phyloP scores from a whole-genome alignment of 2,888 invertebrate species.

The Netelia fuscicornis region DNA sequence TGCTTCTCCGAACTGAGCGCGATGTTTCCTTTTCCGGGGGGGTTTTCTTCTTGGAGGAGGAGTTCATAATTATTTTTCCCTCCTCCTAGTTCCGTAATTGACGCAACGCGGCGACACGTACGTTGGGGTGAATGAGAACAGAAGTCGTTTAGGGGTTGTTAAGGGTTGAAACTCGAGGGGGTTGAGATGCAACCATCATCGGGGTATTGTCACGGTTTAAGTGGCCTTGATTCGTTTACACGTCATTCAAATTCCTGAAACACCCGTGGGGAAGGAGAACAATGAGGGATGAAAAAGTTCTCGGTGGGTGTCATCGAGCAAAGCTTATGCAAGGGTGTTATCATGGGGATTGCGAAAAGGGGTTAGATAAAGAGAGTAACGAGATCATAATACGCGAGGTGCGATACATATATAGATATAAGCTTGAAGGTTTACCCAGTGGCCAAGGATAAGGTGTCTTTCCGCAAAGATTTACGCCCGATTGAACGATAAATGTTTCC shows the following conservation, averaged over 20 bases:
- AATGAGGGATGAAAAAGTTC: background rate
- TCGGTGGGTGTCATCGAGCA: background rate
- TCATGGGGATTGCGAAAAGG: background rate
- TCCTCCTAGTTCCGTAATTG: conserved; percentile 35
- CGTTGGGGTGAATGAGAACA: background rate
- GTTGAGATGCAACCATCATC: background rate
- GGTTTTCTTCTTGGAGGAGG: background rate
- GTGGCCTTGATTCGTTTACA: too few relatives aligned
- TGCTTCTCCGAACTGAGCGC: conserved; percentile 34
- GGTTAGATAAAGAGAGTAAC: conserved; percentile 34
- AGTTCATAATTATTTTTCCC: conserved; percentile 58
- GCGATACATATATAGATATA: conserved; percentile 25
- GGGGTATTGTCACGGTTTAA: too few relatives aligned
- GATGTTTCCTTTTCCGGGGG: conserved; percentile 10
- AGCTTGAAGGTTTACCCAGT: conserved; percentile 42
- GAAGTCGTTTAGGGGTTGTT: background rate
- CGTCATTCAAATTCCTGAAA: background rate
- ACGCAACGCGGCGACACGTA: conserved; percentile 22
- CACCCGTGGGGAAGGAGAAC: background rate
- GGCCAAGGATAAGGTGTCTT: conserved; percentile 49
- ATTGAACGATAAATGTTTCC: conserved; percentile 68
- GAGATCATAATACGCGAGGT: conserved; percentile 48
- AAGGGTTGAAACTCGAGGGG: background rate
- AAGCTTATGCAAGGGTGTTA: background rate
- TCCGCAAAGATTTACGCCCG: conserved; percentile 65